Base-by-base conservation (phyloP, 2,113 vertebrate genomes). In the Daphoenositta chrysoptera region DNA sequence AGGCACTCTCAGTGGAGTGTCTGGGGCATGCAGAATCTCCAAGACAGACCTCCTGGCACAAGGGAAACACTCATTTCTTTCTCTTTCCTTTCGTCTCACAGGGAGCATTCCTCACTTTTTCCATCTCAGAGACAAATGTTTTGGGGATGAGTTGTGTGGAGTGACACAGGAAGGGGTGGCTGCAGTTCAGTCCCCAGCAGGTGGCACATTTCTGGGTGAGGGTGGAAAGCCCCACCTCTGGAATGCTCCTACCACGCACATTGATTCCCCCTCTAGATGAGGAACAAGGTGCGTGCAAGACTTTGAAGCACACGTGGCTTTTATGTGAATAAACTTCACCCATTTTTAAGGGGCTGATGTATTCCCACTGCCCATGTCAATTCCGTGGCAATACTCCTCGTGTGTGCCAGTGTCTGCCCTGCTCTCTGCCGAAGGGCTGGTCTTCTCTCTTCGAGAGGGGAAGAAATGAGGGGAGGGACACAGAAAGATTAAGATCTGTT, bases 361-460 rank as follows among this genome's bases (percentile, higher is more conserved):
- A 89, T 83, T 68, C 31, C 47, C 17, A 22, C 28, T 89, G 37
- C 33, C 17, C 9, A 2, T 42, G 66, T 66, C 58, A 50, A 1
- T 75, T 90, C 35, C 1, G 1, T 56, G 28, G 42, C 71, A 61
- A 2, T 90, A 66, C 35, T 53, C 72, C 31, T 75, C 35, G 44
- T 1, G 0, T 0, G 0, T 4, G 0, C 30, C 23, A 69, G 14
- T n/a, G 35, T 61, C 68, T 23, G 6, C 11, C 23, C 13, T 73
- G 35, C 30, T 80, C 7, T 51, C 50, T 70, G 54, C 33, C 35
- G 27, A 42, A 39, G 31, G 8, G 48, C 27, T 91, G 26, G 9
- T 86, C 19, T 77, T 63, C 27, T 65, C 31, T 80, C n/a, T 56
- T 75, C 15, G n/a, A 48, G 30, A 75, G 50, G 47, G 27, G 54